Evolutionary conservation across 1,140 invertebrate genomes (phyloP).

Genomic region (Drosophila kurseongensis): DNA sequence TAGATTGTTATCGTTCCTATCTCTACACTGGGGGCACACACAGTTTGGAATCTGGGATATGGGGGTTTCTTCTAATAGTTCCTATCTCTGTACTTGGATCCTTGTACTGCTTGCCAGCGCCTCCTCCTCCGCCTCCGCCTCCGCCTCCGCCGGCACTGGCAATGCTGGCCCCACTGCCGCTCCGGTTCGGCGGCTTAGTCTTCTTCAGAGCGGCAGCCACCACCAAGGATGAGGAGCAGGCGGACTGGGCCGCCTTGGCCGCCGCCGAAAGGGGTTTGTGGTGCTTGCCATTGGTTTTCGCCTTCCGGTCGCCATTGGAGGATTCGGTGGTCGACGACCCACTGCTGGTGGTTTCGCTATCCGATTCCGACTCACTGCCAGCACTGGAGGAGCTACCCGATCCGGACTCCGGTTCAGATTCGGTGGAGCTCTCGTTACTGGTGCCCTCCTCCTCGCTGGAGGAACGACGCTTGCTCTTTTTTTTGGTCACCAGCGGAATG

Average conservation of each 20-base stretch:
- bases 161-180: constrained; percentile 33
- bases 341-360: constrained; percentile 20
- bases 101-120: constrained; percentile 73
- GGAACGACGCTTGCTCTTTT: constrained; percentile 25
- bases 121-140: constrained; percentile 16
- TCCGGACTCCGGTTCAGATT: constrained; percentile 4
- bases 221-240: constrained; percentile 53
- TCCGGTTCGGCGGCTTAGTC: constrained; percentile 49
- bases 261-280: constrained; percentile 35
- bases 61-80: not conserved
- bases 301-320: constrained; percentile 16
- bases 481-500: constrained; percentile 4
- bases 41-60: not conserved
- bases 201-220: constrained; percentile 60
- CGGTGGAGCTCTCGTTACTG: constrained; percentile 8
- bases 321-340: constrained; percentile 18
- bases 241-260: constrained; percentile 34
- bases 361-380: constrained; percentile 43
- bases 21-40: constrained; percentile 1
- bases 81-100: constrained; percentile 78
- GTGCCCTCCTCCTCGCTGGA: constrained; percentile 29
- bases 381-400: constrained; percentile 27
- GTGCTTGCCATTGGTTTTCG: constrained; percentile 51
- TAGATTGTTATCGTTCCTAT: not conserved
- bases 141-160: constrained; percentile 18